Conservation (phyloP, 2,797 vertebrate species). For the Tinamus major region DNA sequence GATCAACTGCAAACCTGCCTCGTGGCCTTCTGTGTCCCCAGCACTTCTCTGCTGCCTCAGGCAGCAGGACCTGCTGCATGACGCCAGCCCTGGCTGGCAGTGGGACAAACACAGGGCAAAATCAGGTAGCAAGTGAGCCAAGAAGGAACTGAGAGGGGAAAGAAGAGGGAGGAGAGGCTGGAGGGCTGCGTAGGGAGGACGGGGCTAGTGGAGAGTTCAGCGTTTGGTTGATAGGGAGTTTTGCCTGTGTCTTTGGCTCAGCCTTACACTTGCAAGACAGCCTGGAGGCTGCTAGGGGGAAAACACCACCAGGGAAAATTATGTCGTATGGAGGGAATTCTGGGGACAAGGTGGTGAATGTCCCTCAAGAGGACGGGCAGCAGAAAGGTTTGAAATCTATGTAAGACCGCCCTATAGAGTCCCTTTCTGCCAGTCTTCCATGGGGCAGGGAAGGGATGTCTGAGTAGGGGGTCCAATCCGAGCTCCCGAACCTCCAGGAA, state of each 20-base stretch:
- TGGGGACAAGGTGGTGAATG: neutral
- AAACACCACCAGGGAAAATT: rapidly evolving
- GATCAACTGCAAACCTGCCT: neutral
- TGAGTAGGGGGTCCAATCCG: neutral
- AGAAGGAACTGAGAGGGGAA: neutral
- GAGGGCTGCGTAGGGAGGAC: neutral
- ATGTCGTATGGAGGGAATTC: no score
- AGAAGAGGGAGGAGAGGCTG: neutral
- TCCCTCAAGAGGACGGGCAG: neutral
- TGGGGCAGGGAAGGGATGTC: no score
- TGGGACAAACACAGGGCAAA: neutral
- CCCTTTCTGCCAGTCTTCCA: neutral
- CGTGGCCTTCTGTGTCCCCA: neutral
- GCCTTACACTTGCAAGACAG: neutral
- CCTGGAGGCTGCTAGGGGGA: neutral
- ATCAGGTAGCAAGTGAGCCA: neutral
- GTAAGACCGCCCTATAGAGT: neutral
- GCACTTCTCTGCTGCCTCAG: neutral
- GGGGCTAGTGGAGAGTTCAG: neutral
- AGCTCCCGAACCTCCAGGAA: neutral
- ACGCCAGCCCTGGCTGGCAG: neutral
- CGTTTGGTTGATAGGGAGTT: neutral
- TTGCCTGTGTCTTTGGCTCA: neutral
- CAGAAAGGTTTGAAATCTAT: neutral
- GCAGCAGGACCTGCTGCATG: neutral